Conservation (phyloP, 2,113 vertebrate species). For the Circaetus gallicus region DNA sequence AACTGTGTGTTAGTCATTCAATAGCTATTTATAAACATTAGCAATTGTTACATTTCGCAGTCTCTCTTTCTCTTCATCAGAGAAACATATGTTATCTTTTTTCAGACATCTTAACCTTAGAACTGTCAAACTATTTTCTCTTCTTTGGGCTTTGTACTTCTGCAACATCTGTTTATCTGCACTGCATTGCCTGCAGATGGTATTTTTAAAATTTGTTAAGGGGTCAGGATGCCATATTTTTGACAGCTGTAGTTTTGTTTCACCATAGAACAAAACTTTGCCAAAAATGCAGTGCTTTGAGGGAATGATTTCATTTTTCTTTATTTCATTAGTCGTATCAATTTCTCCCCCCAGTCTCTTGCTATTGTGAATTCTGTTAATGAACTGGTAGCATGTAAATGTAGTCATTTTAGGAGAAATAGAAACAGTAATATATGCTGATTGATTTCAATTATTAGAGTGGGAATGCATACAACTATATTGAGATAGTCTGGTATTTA, state of each 20-base stretch:
- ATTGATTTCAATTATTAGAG: constrained; percentile 56
- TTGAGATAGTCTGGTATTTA: constrained; percentile 48
- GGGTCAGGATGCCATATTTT: constrained; percentile 60
- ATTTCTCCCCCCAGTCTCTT: neutral
- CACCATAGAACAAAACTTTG: constrained; percentile 50
- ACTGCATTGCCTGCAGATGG: constrained; percentile 65
- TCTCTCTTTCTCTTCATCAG: constrained; percentile 6
- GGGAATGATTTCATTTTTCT: constrained; percentile 13
- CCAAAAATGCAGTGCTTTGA: constrained; percentile 37
- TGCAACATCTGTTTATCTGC: constrained; percentile 67
- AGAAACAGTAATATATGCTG: constrained; percentile 30
- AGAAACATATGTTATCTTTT: constrained; percentile 66
- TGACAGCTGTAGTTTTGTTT: constrained; percentile 66
- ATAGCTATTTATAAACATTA: constrained; percentile 89
- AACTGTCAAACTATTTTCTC: constrained; percentile 59
- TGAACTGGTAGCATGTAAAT: neutral
- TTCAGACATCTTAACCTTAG: constrained; percentile 61
- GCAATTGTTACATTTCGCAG: constrained; percentile 52
- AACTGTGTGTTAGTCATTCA: constrained; percentile 84
- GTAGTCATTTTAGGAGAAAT: constrained; percentile 9
- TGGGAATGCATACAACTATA: constrained; percentile 36
- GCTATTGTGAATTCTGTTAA: neutral
- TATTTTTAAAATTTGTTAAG: constrained; percentile 53
- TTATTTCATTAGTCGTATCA: constrained; percentile 28
- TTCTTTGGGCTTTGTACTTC: constrained; percentile 61